A percentile compares a stretch with the other conserved stretches of the same genome.
These are phyloP conservation scores for Anthopleura sola DNA, from an alignment of 64 coral and sea anemone species.

Conservation along the genomic window DNA sequence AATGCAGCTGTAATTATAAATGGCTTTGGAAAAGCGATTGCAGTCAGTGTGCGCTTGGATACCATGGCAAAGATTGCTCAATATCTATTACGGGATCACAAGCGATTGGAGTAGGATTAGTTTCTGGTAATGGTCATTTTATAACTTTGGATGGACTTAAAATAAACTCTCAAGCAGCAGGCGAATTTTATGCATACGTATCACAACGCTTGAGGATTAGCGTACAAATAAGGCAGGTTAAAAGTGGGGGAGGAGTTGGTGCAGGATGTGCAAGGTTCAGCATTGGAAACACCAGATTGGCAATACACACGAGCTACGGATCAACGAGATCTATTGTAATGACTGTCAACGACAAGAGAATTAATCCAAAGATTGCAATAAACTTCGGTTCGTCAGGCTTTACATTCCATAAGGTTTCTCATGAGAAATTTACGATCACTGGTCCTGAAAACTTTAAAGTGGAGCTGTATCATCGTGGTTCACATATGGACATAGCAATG, in stretches of 20 bases:
- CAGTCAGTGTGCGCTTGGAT: constrained; percentile 66
- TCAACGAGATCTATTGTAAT: constrained; percentile 36
- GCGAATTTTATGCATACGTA: constrained; percentile 63
- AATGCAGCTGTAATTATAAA: constrained; percentile 50
- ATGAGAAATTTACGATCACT: constrained; percentile 45
- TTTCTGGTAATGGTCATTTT: constrained; percentile 81
- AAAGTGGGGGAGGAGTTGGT: constrained; percentile 22
- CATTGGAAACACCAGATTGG: constrained; percentile 14
- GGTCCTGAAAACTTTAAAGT: constrained; percentile 83
- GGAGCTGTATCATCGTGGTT: constrained; percentile 52
- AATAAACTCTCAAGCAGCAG: constrained; percentile 52
- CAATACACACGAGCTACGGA: constrained; percentile 82
- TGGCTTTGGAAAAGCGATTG: constrained; percentile 71
- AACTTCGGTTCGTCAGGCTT: constrained; percentile 69
- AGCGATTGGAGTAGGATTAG: constrained; percentile 30
- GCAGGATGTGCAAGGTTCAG: constrained; percentile 55
- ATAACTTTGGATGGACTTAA: constrained; percentile 73
- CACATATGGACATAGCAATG: constrained; percentile 69
- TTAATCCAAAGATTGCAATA: constrained; percentile 39
- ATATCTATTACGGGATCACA: constrained; percentile 19
- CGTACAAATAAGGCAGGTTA: constrained; percentile 77
- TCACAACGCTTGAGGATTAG: constrained; percentile 55
- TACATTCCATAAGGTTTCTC: constrained; percentile 54
- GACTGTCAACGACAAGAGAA: constrained; percentile 48
- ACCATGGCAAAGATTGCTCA: constrained; percentile 74